Base-by-base conservation (phyloP, 2,113 vertebrate species). In the Macroglossus sobrinus region DNA sequence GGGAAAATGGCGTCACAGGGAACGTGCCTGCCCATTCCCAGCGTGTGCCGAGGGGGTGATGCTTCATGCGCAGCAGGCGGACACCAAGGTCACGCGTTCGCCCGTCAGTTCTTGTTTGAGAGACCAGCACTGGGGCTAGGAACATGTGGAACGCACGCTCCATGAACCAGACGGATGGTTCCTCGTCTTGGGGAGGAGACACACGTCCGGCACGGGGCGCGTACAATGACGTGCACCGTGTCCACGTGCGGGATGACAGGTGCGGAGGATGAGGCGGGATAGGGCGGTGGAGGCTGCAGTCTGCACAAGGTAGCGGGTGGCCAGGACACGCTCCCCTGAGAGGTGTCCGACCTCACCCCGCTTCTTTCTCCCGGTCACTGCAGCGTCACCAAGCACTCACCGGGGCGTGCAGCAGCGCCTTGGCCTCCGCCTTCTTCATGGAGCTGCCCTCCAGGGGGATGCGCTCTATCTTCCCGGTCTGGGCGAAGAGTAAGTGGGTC, bases 381-480 rank as follows among this genome's bases (percentile, higher is more conserved):
- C 88, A 93, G 74, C 19, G 45, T 55, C 84, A 7, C 13, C 33
- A 55, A 0, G 40, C 96, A 98, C 99, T 99, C 98, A 99, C 99
- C 55, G 99, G 99, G 53, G 99, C 97, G 28, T 99, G 99, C 81
- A 99, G 98, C 76, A 99, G 84, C 0, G 99, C 93, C 97, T 99
- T 99, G 96, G 99, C 99, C 22, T 98, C 96, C 0, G 90, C 97
- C 98, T 99, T 99, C 98, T 97, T 99, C 99, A 99, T 99, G 19
- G 84, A 98, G 45, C 98, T 98, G 47, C 99, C 99, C 4, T 99
- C 99, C 87, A 99, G 90, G 0, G 99, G 99, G 55, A 99, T 90
- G 14, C 98, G 98, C 68, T 99, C 99, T 45, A 99, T 99, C 97
- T 99, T 99, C 81, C 99, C 99, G 9, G 99, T 99, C 96, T 99